Conservation (phyloP, 2,113 vertebrate genomes). For the Bambusicola thoracicus region DNA sequence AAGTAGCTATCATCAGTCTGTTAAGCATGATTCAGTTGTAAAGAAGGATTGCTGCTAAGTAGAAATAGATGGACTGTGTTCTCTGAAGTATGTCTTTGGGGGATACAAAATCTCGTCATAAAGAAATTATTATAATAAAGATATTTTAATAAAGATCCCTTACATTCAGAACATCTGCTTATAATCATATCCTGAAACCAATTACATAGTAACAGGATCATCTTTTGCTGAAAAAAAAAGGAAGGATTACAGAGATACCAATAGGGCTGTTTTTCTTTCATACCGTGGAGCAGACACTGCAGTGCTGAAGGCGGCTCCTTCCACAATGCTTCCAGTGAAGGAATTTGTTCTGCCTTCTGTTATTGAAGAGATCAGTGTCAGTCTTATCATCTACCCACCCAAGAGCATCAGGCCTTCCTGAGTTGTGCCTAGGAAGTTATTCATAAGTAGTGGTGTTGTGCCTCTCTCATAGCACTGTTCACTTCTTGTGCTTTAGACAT, state of each 20-base stretch:
- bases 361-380: background rate
- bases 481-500: background rate
- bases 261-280: background rate
- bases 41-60: background rate
- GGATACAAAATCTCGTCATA: background rate
- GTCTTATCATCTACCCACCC: background rate
- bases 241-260: slow-evolving; percentile 20
- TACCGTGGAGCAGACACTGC: background rate
- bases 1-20: background rate
- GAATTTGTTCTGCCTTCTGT: background rate
- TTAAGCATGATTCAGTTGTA: background rate
- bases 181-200: background rate
- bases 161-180: slow-evolving; percentile 42
- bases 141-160: slow-evolving; percentile 11
- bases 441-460: background rate
- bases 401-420: background rate
- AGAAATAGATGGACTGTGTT: background rate
- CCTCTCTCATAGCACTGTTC: background rate
- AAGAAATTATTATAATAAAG: background rate
- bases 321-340: background rate
- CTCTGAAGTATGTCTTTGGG: background rate
- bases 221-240: background rate
- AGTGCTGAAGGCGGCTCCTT: background rate
- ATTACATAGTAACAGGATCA: background rate
- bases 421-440: background rate